A percentile compares a stretch with the other conserved stretches of the same genome.
phyloP scores from a whole-genome alignment of 2,797 vertebrate species.

The Apodemus agrarius region DNA sequence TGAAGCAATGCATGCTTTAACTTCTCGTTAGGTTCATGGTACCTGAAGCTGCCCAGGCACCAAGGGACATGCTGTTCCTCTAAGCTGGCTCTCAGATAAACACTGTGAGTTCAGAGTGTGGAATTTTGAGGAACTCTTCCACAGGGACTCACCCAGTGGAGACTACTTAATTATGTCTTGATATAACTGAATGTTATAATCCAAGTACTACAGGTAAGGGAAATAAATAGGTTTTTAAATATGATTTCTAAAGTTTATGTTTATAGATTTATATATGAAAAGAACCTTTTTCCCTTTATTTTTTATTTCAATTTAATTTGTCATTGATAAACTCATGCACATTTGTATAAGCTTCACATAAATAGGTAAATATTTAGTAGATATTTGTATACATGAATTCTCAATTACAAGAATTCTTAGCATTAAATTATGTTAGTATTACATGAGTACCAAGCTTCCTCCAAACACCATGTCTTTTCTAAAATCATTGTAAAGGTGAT shows the following conservation, averaged over 20 bases:
- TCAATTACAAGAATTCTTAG: background rate
- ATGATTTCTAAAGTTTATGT: background rate
- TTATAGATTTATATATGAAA: background rate
- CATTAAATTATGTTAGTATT: background rate
- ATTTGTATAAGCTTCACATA: background rate
- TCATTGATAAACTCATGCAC: background rate
- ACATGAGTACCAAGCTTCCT: background rate
- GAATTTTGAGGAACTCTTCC: conserved; percentile 9
- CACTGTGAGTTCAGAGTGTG: background rate
- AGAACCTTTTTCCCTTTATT: background rate
- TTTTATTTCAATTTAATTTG: background rate
- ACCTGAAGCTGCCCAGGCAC: conserved; percentile 3
- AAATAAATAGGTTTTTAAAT: background rate
- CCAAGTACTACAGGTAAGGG: background rate
- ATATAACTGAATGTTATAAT: background rate
- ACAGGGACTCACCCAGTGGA: conserved; percentile 51
- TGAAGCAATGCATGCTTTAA: conserved; percentile 10
- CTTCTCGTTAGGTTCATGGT: background rate
- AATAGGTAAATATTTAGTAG: background rate
- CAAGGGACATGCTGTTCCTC: background rate
- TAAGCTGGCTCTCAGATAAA: conserved; percentile 28
- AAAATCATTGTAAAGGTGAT: conserved; percentile 26
- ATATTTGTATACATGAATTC: background rate
- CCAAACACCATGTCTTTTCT: background rate
- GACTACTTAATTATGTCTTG: conserved; percentile 46